Evolutionary conservation across 1,140 invertebrate species (phyloP).

Genomic region (Colletes gigas): DNA sequence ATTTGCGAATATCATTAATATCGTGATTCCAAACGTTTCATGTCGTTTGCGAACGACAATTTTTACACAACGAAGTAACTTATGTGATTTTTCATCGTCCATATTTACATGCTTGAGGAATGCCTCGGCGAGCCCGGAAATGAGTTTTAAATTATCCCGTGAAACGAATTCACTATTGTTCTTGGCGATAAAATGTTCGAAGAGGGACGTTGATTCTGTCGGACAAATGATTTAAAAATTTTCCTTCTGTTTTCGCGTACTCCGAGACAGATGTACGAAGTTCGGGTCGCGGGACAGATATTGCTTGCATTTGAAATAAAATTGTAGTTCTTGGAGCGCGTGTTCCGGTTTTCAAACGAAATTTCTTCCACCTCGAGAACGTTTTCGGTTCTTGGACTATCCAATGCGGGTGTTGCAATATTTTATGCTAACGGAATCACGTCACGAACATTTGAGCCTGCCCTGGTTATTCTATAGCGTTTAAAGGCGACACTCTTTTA

Average conservation of each 20-base stretch:
- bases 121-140: too few relatives aligned
- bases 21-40: too few relatives aligned
- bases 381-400: not conserved
- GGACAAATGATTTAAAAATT: not conserved
- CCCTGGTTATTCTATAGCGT: not conserved
- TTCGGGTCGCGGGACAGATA: too few relatives aligned
- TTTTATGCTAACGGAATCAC: not conserved
- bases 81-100: too few relatives aligned
- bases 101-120: not conserved
- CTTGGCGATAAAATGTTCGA: not conserved
- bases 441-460: not conserved
- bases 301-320: not conserved
- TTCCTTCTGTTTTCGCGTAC: not conserved
- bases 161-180: not conserved
- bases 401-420: not conserved
- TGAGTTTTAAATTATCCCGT: not conserved
- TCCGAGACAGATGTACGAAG: not conserved
- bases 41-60: too few relatives aligned
- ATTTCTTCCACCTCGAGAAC: not conserved
- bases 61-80: too few relatives aligned
- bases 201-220: conserved; percentile 15
- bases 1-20: too few relatives aligned
- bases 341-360: not conserved
- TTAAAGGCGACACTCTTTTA: not conserved
- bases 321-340: not conserved